Evolutionary conservation across 2,797 vertebrate species (phyloP).

Genomic region (Choloepus didactylus): DNA sequence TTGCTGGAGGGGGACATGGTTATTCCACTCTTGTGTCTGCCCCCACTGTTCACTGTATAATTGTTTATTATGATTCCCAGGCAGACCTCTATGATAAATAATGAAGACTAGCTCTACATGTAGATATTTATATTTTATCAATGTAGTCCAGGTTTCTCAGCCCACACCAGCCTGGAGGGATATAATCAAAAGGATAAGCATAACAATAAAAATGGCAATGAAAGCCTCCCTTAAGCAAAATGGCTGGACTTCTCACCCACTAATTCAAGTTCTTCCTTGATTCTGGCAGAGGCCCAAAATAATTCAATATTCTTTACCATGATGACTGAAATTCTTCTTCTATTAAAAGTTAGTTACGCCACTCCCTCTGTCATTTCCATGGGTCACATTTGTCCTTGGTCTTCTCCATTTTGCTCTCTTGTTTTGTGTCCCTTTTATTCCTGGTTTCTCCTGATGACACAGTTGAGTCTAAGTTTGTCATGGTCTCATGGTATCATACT

Average conservation of each 20-base stretch:
- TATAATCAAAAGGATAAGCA: conserved; percentile 14
- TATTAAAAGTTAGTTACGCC: background rate
- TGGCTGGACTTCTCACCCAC: background rate
- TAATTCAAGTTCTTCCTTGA: background rate
- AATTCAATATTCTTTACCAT: background rate
- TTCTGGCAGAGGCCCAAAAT: background rate
- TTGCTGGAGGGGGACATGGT: conserved; percentile 5
- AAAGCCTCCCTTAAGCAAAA: background rate
- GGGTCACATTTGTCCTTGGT: no score
- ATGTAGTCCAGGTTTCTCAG: conserved; percentile 64
- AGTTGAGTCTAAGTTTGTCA: background rate
- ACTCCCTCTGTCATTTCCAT: background rate
- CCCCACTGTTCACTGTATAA: background rate
- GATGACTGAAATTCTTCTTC: background rate
- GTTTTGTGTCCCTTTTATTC: background rate
- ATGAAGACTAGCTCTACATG: conserved; percentile 63
- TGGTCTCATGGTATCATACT: background rate
- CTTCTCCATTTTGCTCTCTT: background rate
- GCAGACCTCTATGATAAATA: conserved; percentile 69
- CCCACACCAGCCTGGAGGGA: conserved; percentile 20
- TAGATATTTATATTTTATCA: conserved; percentile 74
- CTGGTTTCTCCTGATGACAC: background rate
- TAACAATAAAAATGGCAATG: background rate
- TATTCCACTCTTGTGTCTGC: background rate
- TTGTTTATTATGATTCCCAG: conserved; percentile 77